Base-by-base conservation (phyloP, 2,797 vertebrate species). In the Chelidonichthys spinosus region DNA sequence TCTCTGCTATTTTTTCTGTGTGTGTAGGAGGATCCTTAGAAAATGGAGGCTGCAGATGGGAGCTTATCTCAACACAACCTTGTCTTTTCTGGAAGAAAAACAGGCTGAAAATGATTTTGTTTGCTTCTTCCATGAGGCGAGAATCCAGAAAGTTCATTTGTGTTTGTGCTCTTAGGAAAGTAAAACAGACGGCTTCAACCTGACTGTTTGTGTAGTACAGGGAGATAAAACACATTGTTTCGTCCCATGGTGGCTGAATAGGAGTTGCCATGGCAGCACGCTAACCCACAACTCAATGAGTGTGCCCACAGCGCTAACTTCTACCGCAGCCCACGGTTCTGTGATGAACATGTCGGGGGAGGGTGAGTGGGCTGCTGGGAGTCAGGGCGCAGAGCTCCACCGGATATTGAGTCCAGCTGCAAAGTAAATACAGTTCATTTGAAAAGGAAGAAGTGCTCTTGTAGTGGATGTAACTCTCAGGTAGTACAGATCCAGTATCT, bases 241-340 rank as follows among this genome's bases (percentile, higher is more conserved):
- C 96, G 95, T 95, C 95, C 94, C 92, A 44, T 49, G 90, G 90
- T 94, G 93, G 82, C 87, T 55, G 84, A 96, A 95, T 92, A 94
- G 93, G 91, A 79, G 95, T 98, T 96, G 87, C 95, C 95, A 97
- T 96, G 94, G 95, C 93, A 96, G 90, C 95, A 85, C 83, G 94
- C 95, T 96, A 95, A 95, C 94, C 25, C 96, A 95, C 92, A 94
- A 94, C 93, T 95, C 95, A 96, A 89, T 91, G 93, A 96, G 84
- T 93, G 92, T 91, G 95, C 93, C 95, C 92, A 87, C 86, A 92
- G 95, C 92, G 85, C 92, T 93, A 94, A 93, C 95, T 93, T 72
- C 44, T 39, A 75, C 87, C 62, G 18, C 94, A 94, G 92, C 91
- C 92, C 92, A 94, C 91, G 93, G 94, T 92, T 93, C 93, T 93